Evolutionary conservation across 2,888 invertebrate genomes (phyloP).

Genomic region (Idaea dimidiata): DNA sequence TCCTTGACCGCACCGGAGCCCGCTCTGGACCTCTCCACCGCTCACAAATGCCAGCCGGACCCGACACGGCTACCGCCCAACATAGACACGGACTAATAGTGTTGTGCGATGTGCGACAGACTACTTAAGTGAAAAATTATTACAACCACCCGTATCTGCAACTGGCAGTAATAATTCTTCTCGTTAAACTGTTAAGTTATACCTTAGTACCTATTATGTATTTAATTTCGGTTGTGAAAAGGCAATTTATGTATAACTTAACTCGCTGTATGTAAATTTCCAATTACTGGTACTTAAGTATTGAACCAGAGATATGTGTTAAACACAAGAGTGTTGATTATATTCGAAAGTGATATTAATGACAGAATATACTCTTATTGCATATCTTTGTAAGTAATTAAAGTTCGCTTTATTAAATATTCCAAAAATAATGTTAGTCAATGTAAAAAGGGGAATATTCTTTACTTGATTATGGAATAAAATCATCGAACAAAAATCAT

Average conservation of each 20-base stretch:
- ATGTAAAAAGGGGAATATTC: neutral
- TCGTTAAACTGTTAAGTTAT: slow-evolving; percentile 69
- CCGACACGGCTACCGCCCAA: slow-evolving; percentile 32
- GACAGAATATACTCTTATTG: slow-evolving; percentile 39
- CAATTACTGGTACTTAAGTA: slow-evolving; percentile 68
- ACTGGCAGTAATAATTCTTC: slow-evolving; percentile 55
- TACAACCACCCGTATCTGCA: slow-evolving; percentile 40
- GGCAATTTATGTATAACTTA: slow-evolving; percentile 75
- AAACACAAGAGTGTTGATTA: slow-evolving; percentile 71
- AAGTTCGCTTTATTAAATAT: slow-evolving; percentile 14
- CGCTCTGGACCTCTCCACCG: slow-evolving; percentile 62
- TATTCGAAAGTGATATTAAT: slow-evolving; percentile 61
- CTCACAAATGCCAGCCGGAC: slow-evolving; percentile 42
- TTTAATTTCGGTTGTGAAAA: slow-evolving; percentile 81
- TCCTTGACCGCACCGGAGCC: slow-evolving; percentile 41
- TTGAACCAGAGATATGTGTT: slow-evolving; percentile 70
- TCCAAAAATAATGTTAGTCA: slow-evolving; percentile 13
- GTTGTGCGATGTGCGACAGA: slow-evolving; percentile 72
- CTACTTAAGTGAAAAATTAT: slow-evolving; percentile 51
- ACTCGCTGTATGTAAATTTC: slow-evolving; percentile 72
- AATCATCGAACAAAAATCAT: neutral
- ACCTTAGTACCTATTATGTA: slow-evolving; percentile 70
- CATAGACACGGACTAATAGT: slow-evolving; percentile 66
- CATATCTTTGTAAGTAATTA: slow-evolving; percentile 52
- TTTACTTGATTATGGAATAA: neutral